These are phyloP conservation scores for Stenolophus ochropezus DNA, from an alignment of 2,888 invertebrate genomes.

Conservation along the genomic window DNA sequence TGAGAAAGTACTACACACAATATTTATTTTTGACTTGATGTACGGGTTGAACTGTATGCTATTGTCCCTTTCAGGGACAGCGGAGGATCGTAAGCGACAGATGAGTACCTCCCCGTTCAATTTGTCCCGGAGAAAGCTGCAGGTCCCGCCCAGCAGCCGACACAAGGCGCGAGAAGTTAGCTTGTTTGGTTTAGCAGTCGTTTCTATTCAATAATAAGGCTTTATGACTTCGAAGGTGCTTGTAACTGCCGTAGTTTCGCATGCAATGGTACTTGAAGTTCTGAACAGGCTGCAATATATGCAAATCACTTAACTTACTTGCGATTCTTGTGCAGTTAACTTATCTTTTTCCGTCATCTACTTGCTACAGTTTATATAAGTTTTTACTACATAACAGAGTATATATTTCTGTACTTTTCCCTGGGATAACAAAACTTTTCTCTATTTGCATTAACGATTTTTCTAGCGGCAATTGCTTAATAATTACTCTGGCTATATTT, in stretches of 20 bases:
- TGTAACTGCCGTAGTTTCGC: slow-evolving; percentile 58
- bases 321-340: slow-evolving; percentile 54
- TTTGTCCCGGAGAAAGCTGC: slow-evolving; percentile 16
- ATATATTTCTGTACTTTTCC: slow-evolving; percentile 42
- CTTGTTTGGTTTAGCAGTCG: slow-evolving; percentile 55
- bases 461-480: slow-evolving; percentile 25
- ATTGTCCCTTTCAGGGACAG: not conserved
- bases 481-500: slow-evolving; percentile 1
- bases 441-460: slow-evolving; percentile 43
- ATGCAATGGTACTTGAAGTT: slow-evolving; percentile 53
- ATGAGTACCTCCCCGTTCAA: not conserved
- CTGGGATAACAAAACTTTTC: slow-evolving; percentile 32
- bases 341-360: slow-evolving; percentile 47
- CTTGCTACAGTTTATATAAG: slow-evolving; percentile 41
- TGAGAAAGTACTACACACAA: no score
- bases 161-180: slow-evolving; percentile 5
- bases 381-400: slow-evolving; percentile 45
- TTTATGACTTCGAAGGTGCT: slow-evolving; percentile 56
- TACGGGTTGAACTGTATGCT: not conserved
- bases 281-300: slow-evolving; percentile 55
- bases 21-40: no score
- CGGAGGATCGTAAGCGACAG: not conserved
- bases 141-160: not conserved
- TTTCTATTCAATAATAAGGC: slow-evolving; percentile 59
- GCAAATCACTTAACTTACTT: slow-evolving; percentile 56